Evolutionary conservation across 2,888 invertebrate species (phyloP), one percentile per base, ranked within the genome.

Genomic region (Clepsis dumicolana): DNA sequence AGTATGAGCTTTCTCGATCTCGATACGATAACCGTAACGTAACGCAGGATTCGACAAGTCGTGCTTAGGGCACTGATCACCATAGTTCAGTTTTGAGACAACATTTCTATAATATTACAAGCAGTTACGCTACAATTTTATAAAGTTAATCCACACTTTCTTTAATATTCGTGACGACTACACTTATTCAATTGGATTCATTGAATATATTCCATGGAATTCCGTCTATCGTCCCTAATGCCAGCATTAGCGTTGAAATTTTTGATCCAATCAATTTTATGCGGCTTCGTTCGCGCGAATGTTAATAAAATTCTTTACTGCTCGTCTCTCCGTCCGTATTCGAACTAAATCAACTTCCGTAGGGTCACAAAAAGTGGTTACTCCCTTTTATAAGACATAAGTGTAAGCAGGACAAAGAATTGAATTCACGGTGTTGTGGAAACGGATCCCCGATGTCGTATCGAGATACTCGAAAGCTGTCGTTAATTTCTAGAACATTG

Each of bases 191-290:
- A 68, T 59, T 68, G 63, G 59, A 64, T 64, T 64, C 18, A 68
- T 64, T 64, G 52, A 57, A 64, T 68, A 68, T 59, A 68, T 68
- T 63, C 63, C 59, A 68, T 64, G 41, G 52, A 68, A 68, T 68
- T 59, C 50, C 57, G 27, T 61, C 48, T 64, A 56, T 41, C 57
- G 59, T 53, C 59, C 57, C 53, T 68, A 68, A 68, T 68, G 63
- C 64, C 52, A 16, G 63, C 57, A 68, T 68, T 68, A 68, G 57
- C 68, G 68, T 68, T 53, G 68, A 68, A 68, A 68, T 68, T 68
- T 68, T 68, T 68, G 68, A 68, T 68, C 68, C 68, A 68, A 68
- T 68, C 68, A 68, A 59, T 68, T 63, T 68, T 68, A 64, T 68
- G 68, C 68, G 64, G 68, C 68, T 68, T 68, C 68, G 63, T 68